phyloP scores from a whole-genome alignment of 2,113 vertebrate genomes.

The Lethenteron camtschaticum region DNA sequence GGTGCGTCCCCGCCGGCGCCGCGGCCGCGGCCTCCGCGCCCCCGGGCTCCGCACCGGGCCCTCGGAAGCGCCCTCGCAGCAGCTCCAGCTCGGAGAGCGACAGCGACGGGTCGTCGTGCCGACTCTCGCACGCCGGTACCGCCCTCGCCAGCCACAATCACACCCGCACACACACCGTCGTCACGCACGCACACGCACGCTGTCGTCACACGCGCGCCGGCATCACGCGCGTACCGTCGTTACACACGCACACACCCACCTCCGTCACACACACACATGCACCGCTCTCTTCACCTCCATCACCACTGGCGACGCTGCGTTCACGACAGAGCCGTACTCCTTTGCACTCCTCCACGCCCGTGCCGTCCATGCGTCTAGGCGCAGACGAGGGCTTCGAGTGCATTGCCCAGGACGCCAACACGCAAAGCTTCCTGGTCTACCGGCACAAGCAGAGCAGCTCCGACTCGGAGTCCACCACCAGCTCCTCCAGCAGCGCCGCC shows the following conservation, averaged over 20 bases:
- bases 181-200: conserved; percentile 14
- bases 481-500: conserved; percentile 88
- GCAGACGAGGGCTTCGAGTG: conserved; percentile 49
- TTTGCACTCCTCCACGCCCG: neutral
- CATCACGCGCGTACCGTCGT: conserved; percentile 18
- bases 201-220: conserved; percentile 13
- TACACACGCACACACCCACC: neutral
- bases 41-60: conserved; percentile 46
- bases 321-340: neutral
- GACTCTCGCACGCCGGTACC: conserved; percentile 30
- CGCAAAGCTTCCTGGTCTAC: conserved; percentile 83
- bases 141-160: neutral
- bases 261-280: neutral
- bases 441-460: conserved; percentile 84
- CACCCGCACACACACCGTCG: neutral
- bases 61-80: conserved; percentile 48
- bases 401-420: conserved; percentile 62
- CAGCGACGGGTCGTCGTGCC: conserved; percentile 46
- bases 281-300: neutral
- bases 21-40: conserved; percentile 59
- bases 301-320: neutral
- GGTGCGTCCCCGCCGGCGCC: conserved; percentile 7
- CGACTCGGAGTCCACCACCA: conserved; percentile 84
- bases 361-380: conserved; percentile 50
- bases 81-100: conserved; percentile 84